phyloP scores from a whole-genome alignment of 2,888 invertebrate genomes.

The Pseudoips prasinana region DNA sequence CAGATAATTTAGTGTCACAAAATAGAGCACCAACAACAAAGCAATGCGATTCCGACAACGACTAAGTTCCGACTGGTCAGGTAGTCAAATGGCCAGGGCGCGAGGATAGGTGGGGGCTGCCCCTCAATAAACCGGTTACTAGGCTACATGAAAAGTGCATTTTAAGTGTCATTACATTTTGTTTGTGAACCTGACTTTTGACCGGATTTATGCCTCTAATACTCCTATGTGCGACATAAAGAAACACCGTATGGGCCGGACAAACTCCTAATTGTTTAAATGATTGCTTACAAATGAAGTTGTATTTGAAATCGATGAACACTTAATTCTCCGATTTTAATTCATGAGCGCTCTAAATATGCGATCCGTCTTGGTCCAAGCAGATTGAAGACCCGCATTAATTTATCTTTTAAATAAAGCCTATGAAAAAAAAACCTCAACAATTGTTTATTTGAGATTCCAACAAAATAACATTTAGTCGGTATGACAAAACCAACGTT shows the following conservation, averaged over 20 bases:
- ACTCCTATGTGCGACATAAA: too few species aligned
- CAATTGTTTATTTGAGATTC: constrained; percentile 80
- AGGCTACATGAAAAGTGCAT: too few species aligned
- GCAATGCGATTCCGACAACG: too few species aligned
- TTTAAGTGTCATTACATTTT: too few species aligned
- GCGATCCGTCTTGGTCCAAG: constrained; percentile 50
- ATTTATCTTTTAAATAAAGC: constrained; percentile 66
- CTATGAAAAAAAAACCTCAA: constrained; percentile 56
- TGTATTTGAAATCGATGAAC: constrained; percentile 56
- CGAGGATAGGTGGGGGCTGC: too few species aligned
- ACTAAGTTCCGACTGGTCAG: too few species aligned
- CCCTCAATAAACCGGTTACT: too few species aligned
- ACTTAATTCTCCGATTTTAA: constrained; percentile 61
- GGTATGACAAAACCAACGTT: constrained; percentile 79
- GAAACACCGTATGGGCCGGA: constrained; percentile 21
- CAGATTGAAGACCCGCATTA: constrained; percentile 70
- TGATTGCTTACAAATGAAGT: constrained; percentile 71
- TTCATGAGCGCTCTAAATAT: constrained; percentile 72
- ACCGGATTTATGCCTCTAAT: too few species aligned
- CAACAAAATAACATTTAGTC: constrained; percentile 80
- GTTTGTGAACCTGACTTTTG: too few species aligned
- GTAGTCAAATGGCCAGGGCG: too few species aligned
- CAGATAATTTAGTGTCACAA: too few species aligned
- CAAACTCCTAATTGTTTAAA: constrained; percentile 56
- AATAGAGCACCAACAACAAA: too few species aligned